A percentile compares a stretch with the other conserved stretches of the same genome.
These are phyloP conservation scores for Falco punctatus DNA, from an alignment of 2,113 vertebrate species.

Conservation along the genomic window DNA sequence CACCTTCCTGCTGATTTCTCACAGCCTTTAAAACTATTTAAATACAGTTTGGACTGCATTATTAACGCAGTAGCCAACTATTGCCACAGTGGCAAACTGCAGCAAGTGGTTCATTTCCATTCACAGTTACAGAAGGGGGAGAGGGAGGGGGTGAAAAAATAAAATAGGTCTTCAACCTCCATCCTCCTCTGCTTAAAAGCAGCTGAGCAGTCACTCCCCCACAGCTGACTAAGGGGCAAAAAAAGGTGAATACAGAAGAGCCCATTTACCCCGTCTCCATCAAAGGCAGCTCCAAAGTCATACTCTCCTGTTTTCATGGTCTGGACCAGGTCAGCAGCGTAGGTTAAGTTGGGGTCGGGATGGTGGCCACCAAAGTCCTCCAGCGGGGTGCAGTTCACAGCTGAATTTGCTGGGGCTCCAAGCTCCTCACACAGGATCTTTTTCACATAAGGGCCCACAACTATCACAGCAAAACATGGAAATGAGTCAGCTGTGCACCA, in stretches of 20 bases:
- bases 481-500: background rate
- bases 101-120: background rate
- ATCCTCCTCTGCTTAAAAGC: background rate
- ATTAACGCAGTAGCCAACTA: background rate
- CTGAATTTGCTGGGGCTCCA: conserved; percentile 90
- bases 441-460: conserved; percentile 95
- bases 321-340: conserved; percentile 93
- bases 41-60: background rate
- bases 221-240: background rate
- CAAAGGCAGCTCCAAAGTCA: conserved; percentile 96
- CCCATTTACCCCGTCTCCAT: conserved; percentile 92
- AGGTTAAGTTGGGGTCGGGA: conserved; percentile 97
- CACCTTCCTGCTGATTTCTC: background rate
- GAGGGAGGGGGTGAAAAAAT: background rate
- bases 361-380: conserved; percentile 98
- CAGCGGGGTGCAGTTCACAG: conserved; percentile 90
- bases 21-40: background rate
- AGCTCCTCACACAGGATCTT: conserved; percentile 97
- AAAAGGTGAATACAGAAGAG: background rate
- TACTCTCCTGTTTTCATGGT: conserved; percentile 95
- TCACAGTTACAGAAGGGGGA: background rate
- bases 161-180: background rate
- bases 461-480: conserved; percentile 41
- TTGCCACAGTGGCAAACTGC: background rate
- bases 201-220: background rate